Evolutionary conservation across 2,888 invertebrate genomes (phyloP).

Genomic region (Beris chalybata): DNA sequence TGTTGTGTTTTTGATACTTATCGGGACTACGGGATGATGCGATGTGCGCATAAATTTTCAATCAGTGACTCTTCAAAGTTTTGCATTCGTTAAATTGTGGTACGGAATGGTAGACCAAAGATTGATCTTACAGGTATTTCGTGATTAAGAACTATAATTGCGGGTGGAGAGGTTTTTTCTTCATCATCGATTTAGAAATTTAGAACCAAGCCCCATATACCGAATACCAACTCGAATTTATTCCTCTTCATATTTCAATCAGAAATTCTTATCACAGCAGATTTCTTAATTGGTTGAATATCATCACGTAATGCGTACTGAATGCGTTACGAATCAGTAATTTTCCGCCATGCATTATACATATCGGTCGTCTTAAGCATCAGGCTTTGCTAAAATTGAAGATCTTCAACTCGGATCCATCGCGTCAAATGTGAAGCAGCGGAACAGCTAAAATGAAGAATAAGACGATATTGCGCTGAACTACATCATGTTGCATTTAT

Average conservation of each 20-base stretch:
- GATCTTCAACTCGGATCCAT: constrained; percentile 23
- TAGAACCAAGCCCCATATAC: too few relatives aligned
- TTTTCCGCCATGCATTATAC: constrained; percentile 26
- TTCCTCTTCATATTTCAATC: constrained; percentile 26
- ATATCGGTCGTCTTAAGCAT: constrained; percentile 1
- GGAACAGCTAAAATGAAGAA: constrained; percentile 12
- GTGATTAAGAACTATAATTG: neutral
- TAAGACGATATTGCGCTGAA: constrained; percentile 19
- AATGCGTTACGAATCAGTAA: constrained; percentile 37
- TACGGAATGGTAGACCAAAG: neutral
- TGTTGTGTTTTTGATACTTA: constrained; percentile 32
- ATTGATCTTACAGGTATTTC: neutral
- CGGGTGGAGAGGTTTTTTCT: neutral
- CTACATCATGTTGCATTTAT: too few relatives aligned
- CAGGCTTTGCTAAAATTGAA: constrained; percentile 5
- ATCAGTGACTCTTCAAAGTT: constrained; percentile 25
- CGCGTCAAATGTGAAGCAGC: constrained; percentile 15
- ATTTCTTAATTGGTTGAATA: constrained; percentile 35
- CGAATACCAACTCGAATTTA: too few relatives aligned
- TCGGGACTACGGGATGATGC: constrained; percentile 16
- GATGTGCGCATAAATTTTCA: constrained; percentile 27
- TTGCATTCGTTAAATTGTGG: neutral
- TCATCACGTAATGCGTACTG: constrained; percentile 36
- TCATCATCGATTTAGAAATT: neutral
- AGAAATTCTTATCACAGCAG: constrained; percentile 30